Conservation (phyloP, 2,113 vertebrate species). For the Platysternon megacephalum region DNA sequence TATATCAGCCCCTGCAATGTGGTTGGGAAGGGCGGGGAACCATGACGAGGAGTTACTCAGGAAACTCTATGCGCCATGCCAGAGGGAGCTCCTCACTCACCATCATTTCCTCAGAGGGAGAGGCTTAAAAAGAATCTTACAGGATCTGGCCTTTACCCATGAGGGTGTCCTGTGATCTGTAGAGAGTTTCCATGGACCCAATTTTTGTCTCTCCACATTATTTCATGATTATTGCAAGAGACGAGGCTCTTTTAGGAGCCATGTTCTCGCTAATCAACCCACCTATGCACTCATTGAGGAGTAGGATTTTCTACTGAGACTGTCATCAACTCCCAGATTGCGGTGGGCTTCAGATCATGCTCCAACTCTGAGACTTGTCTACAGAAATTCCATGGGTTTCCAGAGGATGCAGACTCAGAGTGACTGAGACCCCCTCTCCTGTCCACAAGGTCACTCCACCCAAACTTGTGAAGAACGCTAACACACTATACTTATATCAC, state of each 20-base stretch:
- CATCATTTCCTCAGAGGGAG: neutral
- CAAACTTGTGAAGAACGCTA: neutral
- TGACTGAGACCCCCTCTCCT: neutral
- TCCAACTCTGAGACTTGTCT: neutral
- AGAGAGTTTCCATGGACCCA: neutral
- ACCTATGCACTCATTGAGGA: neutral
- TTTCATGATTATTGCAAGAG: neutral
- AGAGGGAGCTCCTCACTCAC: neutral
- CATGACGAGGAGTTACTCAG: neutral
- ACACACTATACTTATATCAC: neutral
- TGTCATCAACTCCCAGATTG: neutral
- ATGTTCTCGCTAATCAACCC: neutral
- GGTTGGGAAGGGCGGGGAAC: neutral
- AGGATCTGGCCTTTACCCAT: neutral
- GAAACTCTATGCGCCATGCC: neutral
- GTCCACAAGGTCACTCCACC: neutral
- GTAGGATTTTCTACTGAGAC: neutral
- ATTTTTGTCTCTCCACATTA: neutral
- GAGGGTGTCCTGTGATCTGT: neutral
- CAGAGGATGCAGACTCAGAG: neutral
- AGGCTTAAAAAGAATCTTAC: neutral
- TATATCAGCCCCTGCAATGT: neutral
- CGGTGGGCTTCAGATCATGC: neutral
- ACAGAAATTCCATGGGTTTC: neutral
- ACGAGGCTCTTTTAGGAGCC: neutral